Percentiles rank a stretch among this genome's conserved stretches.
Conservation (phyloP, 2,113 vertebrate genomes). For the Larimichthys polyactis region DNA sequence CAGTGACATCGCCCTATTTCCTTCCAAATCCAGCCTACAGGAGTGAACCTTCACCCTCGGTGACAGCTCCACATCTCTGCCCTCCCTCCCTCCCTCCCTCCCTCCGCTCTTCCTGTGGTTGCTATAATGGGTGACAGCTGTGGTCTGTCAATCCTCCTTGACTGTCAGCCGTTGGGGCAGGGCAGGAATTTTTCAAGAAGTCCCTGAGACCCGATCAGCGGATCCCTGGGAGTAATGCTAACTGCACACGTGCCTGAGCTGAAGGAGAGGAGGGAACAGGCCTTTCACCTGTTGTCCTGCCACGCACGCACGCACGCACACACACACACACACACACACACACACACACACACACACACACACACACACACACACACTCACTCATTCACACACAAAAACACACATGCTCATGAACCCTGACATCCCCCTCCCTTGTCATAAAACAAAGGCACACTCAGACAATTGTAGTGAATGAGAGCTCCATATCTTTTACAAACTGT, state of each 20-base stretch:
- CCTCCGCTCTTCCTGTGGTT: slow-evolving; percentile 53
- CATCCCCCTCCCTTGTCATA: slow-evolving; percentile 28
- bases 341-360: not conserved
- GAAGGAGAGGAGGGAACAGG: slow-evolving; percentile 65
- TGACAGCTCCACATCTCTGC: slow-evolving; percentile 67
- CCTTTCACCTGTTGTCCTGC: slow-evolving; percentile 74
- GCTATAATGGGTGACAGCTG: slow-evolving; percentile 83
- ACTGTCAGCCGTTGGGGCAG: slow-evolving; percentile 70
- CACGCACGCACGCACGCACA: slow-evolving; percentile 19
- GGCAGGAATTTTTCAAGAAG: slow-evolving; percentile 79
- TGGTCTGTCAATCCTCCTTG: slow-evolving; percentile 82
- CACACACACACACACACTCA: not conserved
- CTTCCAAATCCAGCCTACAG: slow-evolving; percentile 59
- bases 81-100: slow-evolving; percentile 54
- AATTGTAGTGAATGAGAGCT: not conserved
- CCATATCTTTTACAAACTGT: not conserved
- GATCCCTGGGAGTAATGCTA: slow-evolving; percentile 55
- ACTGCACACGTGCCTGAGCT: slow-evolving; percentile 63
- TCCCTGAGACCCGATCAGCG: slow-evolving; percentile 76
- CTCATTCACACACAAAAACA: not conserved
- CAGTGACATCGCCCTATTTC: slow-evolving; percentile 52
- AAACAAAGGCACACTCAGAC: slow-evolving; percentile 38
- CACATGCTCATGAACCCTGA: slow-evolving; percentile 7
- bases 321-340: not conserved
- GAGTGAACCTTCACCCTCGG: slow-evolving; percentile 57